Evolutionary conservation across 2,113 vertebrate genomes (phyloP), one percentile per base, ranked within the genome.

Genomic region (Marmota flaviventris): DNA sequence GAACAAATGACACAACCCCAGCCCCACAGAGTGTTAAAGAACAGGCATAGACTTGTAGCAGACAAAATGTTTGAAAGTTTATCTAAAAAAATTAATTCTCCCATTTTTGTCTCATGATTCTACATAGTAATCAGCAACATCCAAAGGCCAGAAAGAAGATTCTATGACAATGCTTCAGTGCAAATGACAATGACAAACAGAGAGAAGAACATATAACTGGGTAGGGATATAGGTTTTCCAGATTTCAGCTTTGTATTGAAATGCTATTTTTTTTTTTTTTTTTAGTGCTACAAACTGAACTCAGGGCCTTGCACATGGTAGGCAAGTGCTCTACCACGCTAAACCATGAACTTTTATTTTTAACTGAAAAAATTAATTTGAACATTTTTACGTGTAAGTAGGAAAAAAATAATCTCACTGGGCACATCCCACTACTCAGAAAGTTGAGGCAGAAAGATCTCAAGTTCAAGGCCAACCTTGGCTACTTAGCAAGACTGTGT

Each of bases 1-100:
- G 39, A 89, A 77, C 73, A 86, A 95, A 82, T 95, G 94, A 95
- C 12, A 86, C 42, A 45, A 45, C 8, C 45, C 45, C 45, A 45
- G 45, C 45, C 8, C 45, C 45, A 45, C 45, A 58, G 18, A 63
- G n/a, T 85, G 27, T 92, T 91, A 65, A 22, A 91, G 65, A 76
- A 82, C 65, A 94, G 6, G 34, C 18, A 88, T 2, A 96, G 45
- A 56, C 25, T 56, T 89, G 70, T 58, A 82, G 29, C 34, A 45
- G 18, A 75, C 8, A 58, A 94, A 83, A 65, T 34, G 32, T n/a
- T 93, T 53, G 63, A 22, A 79, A 48, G 87, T 24, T 72, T 81
- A 58, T 76, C 39, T 73, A 25, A 63, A 79, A 93, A 85, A 63
- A 77, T 51, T 12, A 45, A 73, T 65, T 70, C 16, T 63, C 56